These are phyloP conservation scores for Romanomermis culicivorax DNA, from an alignment of 2,888 invertebrate genomes.

Conservation along the genomic window DNA sequence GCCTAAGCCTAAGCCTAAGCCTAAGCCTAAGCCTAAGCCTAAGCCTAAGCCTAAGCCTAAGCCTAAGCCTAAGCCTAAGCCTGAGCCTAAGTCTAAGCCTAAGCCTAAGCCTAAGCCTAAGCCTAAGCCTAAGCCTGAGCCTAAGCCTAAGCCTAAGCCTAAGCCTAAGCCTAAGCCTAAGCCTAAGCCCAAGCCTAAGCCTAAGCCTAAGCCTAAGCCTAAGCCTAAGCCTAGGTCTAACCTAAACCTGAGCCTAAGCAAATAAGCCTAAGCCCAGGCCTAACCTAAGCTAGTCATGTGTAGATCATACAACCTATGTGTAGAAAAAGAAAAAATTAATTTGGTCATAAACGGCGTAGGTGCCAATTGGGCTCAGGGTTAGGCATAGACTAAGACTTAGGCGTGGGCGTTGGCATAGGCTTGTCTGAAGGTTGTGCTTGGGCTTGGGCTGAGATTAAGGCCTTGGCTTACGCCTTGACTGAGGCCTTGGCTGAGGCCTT, in stretches of 20 bases:
- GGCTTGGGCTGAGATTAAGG: background rate
- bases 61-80: constrained; percentile 5
- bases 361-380: background rate
- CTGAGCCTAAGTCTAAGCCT: constrained; percentile 2
- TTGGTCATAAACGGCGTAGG: too few species aligned
- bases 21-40: constrained; percentile 5
- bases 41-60: constrained; percentile 5
- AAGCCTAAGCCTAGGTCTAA: background rate
- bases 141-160: constrained; percentile 3
- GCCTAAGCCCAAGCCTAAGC: constrained; percentile 1
- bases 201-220: constrained; percentile 4
- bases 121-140: constrained; percentile 5
- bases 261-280: background rate
- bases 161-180: background rate
- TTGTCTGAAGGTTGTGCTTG: background rate
- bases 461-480: background rate
- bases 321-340: too few species aligned
- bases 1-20: constrained; percentile 5
- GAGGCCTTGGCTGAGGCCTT: background rate
- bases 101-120: constrained; percentile 4
- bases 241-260: constrained; percentile 3
- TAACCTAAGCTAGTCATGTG: background rate
- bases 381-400: background rate
- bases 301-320: too few species aligned
- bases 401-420: background rate